These are phyloP conservation scores for Branchipolynoe longqiensis DNA, from an alignment of 2,888 invertebrate genomes.

Conservation along the genomic window DNA sequence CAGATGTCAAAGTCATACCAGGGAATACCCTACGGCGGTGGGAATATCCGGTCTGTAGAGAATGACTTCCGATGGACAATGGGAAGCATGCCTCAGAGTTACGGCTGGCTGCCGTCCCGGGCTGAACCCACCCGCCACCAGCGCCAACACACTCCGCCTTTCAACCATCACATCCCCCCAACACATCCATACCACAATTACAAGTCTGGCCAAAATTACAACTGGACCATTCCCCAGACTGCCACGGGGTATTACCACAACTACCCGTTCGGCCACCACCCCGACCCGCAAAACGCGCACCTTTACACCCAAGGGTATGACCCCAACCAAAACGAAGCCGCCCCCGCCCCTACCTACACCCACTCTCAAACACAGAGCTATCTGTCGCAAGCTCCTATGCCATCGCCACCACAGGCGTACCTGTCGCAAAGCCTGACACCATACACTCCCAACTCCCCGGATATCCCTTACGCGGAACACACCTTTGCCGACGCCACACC, in stretches of 20 bases:
- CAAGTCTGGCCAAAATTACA: background rate
- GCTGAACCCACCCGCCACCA: constrained; percentile 8
- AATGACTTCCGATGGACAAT: background rate
- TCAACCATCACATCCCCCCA: background rate
- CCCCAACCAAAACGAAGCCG: too few relatives aligned
- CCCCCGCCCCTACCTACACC: too few relatives aligned
- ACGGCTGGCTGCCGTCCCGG: background rate
- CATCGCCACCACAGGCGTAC: background rate
- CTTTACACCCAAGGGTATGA: too few relatives aligned
- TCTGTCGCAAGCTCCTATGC: too few relatives aligned
- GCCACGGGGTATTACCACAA: too few relatives aligned
- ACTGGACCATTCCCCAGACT: background rate
- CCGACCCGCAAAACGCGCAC: too few relatives aligned
- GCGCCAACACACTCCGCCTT: background rate
- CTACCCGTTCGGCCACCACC: background rate
- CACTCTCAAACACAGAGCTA: too few relatives aligned
- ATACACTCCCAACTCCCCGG: background rate
- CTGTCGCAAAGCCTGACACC: background rate
- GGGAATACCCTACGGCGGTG: background rate
- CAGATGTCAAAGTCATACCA: constrained; percentile 20
- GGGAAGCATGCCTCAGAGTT: background rate
- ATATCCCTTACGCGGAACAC: background rate
- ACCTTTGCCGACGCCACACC: background rate
- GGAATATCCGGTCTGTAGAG: background rate
- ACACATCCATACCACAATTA: background rate